Evolutionary conservation across 2,113 vertebrate species (phyloP).

Genomic region (Thermophis baileyi): DNA sequence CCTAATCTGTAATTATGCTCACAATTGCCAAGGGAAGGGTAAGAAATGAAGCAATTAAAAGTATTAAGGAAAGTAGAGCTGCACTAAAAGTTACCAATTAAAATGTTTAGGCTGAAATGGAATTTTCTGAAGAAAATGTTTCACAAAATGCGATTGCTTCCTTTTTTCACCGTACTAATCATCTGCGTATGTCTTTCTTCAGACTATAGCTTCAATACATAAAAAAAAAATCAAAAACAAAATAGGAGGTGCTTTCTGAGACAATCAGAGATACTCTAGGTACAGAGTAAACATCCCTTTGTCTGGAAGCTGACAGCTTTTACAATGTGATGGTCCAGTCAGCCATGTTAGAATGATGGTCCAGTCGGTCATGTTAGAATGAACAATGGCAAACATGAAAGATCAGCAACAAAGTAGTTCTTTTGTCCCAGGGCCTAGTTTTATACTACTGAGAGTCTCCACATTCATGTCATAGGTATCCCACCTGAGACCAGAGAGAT

Average conservation of each 20-base stretch:
- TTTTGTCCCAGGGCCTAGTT: background rate
- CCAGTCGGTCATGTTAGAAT: background rate
- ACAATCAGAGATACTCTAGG: background rate
- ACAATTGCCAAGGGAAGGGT: background rate
- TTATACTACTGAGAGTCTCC: background rate
- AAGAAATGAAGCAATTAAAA: background rate
- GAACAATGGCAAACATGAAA: background rate
- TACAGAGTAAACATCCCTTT: background rate
- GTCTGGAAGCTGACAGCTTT: background rate
- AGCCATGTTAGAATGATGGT: background rate
- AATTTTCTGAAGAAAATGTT: background rate
- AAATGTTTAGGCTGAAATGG: background rate
- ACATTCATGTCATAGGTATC: background rate
- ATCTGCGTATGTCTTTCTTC: background rate
- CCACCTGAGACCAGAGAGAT: background rate
- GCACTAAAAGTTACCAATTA: background rate
- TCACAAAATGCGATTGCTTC: background rate
- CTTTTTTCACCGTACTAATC: background rate
- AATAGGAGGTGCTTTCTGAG: background rate
- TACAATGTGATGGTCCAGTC: background rate
- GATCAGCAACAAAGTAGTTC: background rate
- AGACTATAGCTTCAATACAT: background rate
- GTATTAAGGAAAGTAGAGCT: background rate
- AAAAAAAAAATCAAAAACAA: background rate
- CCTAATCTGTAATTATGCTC: slow-evolving; percentile 5